Conservation (phyloP, 2,797 vertebrate genomes). For the Ficedula albicollis region DNA sequence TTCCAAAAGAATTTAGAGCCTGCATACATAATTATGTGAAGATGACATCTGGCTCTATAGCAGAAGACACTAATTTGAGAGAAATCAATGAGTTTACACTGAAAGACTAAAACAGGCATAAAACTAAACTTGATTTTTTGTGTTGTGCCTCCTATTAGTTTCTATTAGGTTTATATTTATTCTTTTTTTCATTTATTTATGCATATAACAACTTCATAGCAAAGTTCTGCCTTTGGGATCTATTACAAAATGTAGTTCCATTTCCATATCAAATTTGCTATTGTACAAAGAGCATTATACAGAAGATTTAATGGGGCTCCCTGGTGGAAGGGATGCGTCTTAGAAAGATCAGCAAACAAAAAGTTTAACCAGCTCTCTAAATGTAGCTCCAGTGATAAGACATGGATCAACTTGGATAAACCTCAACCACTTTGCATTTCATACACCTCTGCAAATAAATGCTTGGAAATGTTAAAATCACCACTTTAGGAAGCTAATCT, state of each 20-base stretch:
- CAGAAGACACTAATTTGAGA: neutral
- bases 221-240: neutral
- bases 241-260: neutral
- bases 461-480: neutral
- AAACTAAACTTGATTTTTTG: neutral
- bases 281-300: neutral
- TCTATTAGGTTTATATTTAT: neutral
- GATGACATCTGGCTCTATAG: neutral
- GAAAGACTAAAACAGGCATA: neutral
- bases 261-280: neutral
- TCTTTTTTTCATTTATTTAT: neutral
- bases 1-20: slow-evolving; percentile 13
- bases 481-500: neutral
- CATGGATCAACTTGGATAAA: neutral
- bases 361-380: neutral
- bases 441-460: neutral
- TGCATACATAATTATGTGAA: neutral
- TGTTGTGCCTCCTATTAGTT: neutral
- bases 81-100: neutral
- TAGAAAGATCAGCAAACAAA: neutral
- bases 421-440: neutral
- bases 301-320: neutral
- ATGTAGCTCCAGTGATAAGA: neutral
- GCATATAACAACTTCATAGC: neutral
- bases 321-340: neutral